Conservation (phyloP, 2,113 vertebrate species). For the Melanocharis versteri region DNA sequence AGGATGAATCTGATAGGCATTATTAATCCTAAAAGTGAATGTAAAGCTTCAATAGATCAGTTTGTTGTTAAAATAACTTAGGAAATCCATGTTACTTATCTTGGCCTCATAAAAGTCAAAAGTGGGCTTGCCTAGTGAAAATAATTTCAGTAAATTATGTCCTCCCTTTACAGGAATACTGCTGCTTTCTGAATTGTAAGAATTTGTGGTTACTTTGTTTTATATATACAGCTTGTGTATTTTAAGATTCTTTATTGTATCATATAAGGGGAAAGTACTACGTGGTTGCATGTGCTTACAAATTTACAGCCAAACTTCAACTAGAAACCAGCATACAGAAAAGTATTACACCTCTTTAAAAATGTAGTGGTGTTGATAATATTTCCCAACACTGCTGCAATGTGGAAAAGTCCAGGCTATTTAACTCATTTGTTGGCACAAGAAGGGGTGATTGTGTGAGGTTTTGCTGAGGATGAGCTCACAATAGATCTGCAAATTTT, state of each 20-base stretch:
- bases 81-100: background rate
- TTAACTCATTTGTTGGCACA: conserved; percentile 5
- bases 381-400: background rate
- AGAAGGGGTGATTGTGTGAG: background rate
- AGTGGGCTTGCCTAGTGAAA: background rate
- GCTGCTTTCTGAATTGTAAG: background rate
- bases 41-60: background rate
- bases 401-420: background rate
- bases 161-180: background rate
- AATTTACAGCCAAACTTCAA: background rate
- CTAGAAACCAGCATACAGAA: background rate
- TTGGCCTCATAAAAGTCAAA: background rate
- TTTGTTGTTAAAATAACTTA: background rate
- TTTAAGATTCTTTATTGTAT: background rate
- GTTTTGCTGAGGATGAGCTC: background rate
- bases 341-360: background rate
- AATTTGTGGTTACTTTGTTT: background rate
- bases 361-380: background rate
- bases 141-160: background rate
- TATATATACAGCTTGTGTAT: background rate
- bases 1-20: background rate
- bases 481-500: conserved; percentile 18
- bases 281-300: background rate
- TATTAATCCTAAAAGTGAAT: background rate
- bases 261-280: background rate